A percentile compares a stretch with the other conserved stretches of the same genome.
Conservation (phyloP, 2,888 invertebrate genomes). For the Galeruca laticollis region DNA sequence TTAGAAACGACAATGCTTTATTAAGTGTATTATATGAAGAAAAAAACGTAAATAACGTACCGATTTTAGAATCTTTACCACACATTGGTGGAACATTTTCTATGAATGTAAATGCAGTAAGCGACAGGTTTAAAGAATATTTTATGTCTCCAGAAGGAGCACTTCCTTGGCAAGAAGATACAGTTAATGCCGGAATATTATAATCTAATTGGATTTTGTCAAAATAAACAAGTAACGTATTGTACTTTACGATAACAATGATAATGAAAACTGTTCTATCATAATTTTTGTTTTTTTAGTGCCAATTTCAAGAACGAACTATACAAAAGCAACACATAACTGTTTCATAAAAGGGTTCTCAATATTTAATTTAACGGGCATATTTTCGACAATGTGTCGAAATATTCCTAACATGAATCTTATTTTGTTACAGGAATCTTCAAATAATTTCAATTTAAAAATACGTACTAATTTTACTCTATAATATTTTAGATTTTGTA, state of each 20-base stretch:
- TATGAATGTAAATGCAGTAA: constrained; percentile 28
- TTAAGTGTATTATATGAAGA: constrained; percentile 36
- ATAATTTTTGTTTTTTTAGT: background rate
- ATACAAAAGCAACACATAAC: too few relatives aligned
- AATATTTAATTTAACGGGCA: too few relatives aligned
- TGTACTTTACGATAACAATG: constrained; percentile 7
- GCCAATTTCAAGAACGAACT: too few relatives aligned
- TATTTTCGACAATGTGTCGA: too few relatives aligned
- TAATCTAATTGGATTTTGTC: constrained; percentile 17
- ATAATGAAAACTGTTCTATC: constrained; percentile 15
- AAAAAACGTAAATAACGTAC: constrained; percentile 33
- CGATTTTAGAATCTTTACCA: constrained; percentile 30
- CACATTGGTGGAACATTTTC: constrained; percentile 40
- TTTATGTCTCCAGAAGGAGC: constrained; percentile 35
- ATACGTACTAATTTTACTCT: too few relatives aligned
- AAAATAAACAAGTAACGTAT: constrained; percentile 11
- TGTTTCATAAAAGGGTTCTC: too few relatives aligned
- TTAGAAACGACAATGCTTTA: constrained; percentile 32
- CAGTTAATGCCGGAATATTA: constrained; percentile 37
- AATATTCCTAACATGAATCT: too few relatives aligned
- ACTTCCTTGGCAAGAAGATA: constrained; percentile 37
- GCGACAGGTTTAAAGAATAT: constrained; percentile 39
- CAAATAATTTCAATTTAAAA: too few relatives aligned
- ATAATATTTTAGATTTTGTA: background rate
- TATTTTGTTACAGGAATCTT: too few relatives aligned